phyloP scores from a whole-genome alignment of 2,888 invertebrate genomes.

The Parascotia fuliginaria region DNA sequence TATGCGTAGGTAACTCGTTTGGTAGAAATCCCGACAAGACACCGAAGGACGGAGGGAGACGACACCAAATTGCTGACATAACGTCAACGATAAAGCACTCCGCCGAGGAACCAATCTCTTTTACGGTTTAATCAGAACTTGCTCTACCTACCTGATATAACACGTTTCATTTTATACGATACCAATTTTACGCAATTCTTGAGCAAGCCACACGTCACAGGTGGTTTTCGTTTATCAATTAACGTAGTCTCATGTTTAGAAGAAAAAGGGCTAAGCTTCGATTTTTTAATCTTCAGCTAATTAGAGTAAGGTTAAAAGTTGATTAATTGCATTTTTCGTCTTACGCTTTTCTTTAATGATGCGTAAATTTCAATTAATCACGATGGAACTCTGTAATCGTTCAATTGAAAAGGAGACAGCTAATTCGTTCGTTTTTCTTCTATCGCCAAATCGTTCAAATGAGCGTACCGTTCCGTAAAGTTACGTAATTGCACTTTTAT shows the following conservation, averaged over 20 bases:
- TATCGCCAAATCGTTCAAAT: constrained; percentile 16
- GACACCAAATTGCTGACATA: constrained; percentile 74
- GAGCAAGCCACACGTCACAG: constrained; percentile 32
- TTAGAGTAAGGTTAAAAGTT: too few species aligned
- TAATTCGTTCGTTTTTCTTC: constrained; percentile 20
- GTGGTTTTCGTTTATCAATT: constrained; percentile 36
- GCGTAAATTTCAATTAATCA: constrained; percentile 4
- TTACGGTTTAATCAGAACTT: constrained; percentile 82
- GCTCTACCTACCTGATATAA: constrained; percentile 64
- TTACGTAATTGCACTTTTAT: constrained; percentile 22
- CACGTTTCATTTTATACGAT: constrained; percentile 51
- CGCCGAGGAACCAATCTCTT: constrained; percentile 80
- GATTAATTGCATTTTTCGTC: too few species aligned
- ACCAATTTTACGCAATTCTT: constrained; percentile 58
- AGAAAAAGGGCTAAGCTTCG: too few species aligned
- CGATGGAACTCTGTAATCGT: constrained; percentile 3
- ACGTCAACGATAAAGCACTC: constrained; percentile 79
- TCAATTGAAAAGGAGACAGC: constrained; percentile 6
- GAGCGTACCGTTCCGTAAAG: constrained; percentile 25
- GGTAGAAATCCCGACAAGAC: constrained; percentile 44
- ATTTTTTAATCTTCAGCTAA: too few species aligned
- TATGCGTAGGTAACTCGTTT: constrained; percentile 44
- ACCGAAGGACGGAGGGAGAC: constrained; percentile 46
- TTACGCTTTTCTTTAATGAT: too few species aligned
- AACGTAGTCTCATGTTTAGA: too few species aligned